Evolutionary conservation across 2,113 vertebrate species (phyloP).

Genomic region (Craseonycteris thonglongyai): DNA sequence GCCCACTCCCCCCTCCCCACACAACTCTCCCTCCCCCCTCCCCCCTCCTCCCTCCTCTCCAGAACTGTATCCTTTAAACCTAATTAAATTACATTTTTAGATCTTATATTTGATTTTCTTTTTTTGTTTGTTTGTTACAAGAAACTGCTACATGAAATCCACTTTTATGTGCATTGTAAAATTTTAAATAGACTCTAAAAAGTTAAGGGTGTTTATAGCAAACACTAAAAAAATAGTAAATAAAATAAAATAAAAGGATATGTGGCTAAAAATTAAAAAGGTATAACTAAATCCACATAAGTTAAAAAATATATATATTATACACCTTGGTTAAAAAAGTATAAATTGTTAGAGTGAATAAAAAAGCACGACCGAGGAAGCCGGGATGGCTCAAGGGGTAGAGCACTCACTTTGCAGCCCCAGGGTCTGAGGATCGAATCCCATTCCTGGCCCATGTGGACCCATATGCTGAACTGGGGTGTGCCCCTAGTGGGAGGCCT

Average conservation of each 20-base stretch:
- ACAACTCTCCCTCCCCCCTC: too few relatives aligned
- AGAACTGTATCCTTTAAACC: neutral
- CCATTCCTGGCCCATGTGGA: too few relatives aligned
- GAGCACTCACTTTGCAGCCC: too few relatives aligned
- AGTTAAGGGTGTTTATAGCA: neutral
- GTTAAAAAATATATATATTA: neutral
- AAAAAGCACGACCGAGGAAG: neutral
- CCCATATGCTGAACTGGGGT: too few relatives aligned
- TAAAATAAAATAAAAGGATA: neutral
- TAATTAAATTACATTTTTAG: neutral
- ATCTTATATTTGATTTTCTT: neutral
- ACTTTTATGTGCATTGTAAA: neutral
- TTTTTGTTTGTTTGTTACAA: neutral
- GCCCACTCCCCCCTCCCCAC: too few relatives aligned
- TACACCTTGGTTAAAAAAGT: neutral
- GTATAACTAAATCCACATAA: neutral
- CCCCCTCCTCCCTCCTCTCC: too few relatives aligned
- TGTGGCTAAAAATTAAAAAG: neutral
- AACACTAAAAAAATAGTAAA: neutral
- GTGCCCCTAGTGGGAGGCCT: too few relatives aligned
- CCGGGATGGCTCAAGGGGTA: too few relatives aligned
- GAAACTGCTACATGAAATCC: neutral
- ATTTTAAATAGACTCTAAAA: neutral
- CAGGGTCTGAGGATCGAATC: too few relatives aligned
- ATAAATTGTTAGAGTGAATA: neutral